phyloP scores from a whole-genome alignment of 23 tunicate genomes.

The Botrylloides violaceus region DNA sequence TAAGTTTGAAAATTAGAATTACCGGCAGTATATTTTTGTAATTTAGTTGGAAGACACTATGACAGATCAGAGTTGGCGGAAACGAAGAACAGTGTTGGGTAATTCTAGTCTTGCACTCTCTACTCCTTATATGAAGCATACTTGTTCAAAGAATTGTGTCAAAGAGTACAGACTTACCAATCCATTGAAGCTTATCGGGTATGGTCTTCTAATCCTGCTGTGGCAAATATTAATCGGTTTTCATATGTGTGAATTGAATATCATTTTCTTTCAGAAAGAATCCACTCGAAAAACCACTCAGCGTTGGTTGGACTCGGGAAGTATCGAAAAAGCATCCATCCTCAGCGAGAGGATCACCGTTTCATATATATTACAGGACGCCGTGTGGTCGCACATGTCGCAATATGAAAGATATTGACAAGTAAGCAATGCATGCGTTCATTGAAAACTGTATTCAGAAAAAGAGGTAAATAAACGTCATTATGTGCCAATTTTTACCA shows the following conservation, averaged over 20 bases:
- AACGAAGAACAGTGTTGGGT: no score
- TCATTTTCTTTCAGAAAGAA: constrained; percentile 34
- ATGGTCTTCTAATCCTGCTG: not conserved
- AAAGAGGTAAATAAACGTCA: no score
- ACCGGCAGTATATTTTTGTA: no score
- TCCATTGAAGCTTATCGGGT: constrained; percentile 8
- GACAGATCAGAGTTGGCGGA: no score
- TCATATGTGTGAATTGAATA: not conserved
- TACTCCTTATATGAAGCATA: not conserved
- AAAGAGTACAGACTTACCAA: constrained; percentile 5
- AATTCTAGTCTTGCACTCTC: no score
- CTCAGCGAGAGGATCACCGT: constrained; percentile 16
- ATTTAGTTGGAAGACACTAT: no score
- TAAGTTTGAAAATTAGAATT: no score
- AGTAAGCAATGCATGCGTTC: no score
- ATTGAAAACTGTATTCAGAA: no score
- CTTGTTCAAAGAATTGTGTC: constrained; percentile 9
- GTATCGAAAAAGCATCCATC: constrained; percentile 27
- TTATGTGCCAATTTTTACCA: no score
- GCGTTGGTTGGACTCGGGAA: constrained; percentile 68
- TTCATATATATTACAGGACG: constrained; percentile 56
- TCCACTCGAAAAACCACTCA: constrained; percentile 56
- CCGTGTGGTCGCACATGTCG: constrained; percentile 79
- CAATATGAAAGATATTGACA: constrained; percentile 56
- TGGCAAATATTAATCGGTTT: not conserved